Evolutionary conservation across 23 tunicate species (phyloP).

Genomic region (Trididemnum miniatum): DNA sequence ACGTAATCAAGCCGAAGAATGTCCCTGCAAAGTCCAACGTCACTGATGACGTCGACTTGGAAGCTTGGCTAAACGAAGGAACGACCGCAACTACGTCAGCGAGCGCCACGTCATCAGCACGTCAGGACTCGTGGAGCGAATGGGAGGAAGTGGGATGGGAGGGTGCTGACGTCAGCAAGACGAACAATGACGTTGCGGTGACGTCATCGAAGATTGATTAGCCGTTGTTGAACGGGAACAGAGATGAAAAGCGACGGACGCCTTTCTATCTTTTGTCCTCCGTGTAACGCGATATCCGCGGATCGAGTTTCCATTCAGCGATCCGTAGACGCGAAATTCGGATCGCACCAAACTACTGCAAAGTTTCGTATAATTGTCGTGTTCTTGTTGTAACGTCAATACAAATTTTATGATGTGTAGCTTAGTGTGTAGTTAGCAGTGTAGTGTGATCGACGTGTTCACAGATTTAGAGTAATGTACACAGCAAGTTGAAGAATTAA

Average conservation of each 20-base stretch:
- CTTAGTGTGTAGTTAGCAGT: too few species aligned
- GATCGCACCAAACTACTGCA: too few species aligned
- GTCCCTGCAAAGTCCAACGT: not conserved
- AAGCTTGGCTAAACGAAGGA: slow-evolving; percentile 94
- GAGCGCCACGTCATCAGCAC: slow-evolving; percentile 23
- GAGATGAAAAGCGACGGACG: slow-evolving; percentile 8
- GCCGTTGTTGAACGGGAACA: slow-evolving; percentile 26
- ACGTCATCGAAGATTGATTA: slow-evolving; percentile 63
- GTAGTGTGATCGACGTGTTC: too few species aligned
- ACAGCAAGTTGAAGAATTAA: too few species aligned
- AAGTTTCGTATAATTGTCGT: too few species aligned
- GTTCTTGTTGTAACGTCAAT: too few species aligned
- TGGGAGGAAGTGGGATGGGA: slow-evolving; percentile 90
- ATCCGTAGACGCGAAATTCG: too few species aligned
- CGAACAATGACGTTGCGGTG: slow-evolving; percentile 50
- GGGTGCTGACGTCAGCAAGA: slow-evolving; percentile 37
- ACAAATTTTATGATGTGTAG: too few species aligned
- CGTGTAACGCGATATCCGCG: not conserved
- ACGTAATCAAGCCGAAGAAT: slow-evolving; percentile 53
- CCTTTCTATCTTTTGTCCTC: slow-evolving; percentile 6
- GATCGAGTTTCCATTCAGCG: slow-evolving; percentile 13
- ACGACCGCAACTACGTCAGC: slow-evolving; percentile 50
- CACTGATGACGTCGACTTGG: slow-evolving; percentile 79
- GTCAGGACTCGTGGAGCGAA: slow-evolving; percentile 63
- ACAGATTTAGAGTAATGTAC: too few species aligned